Evolutionary conservation across 2,113 vertebrate species (phyloP), one percentile per base, ranked within the genome.

Genomic region (Peromyscus leucopus): DNA sequence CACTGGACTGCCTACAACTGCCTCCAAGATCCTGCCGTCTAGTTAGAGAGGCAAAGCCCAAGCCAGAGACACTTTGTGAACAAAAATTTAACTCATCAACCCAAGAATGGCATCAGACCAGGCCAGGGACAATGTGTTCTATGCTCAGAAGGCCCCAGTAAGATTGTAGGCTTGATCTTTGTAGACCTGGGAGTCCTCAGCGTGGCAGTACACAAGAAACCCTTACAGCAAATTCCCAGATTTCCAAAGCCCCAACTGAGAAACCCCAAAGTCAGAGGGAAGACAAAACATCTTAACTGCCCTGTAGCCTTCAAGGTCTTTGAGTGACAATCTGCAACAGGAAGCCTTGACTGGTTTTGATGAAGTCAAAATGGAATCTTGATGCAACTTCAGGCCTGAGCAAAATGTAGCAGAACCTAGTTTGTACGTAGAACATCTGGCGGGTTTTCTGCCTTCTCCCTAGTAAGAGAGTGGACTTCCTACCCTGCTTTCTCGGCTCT

Each of bases 391-490:
- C 74, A 89, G 63, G n/a, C 82, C 28, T 51, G 67, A 72, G 72
- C 12, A 39, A 51, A 74, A 71, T 8, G 39, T 12, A 65, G 46
- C 36, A n/a, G 15, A 86, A 26, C 1, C 1, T 22, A 13, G 2
- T 51, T 71, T 16, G 69, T 26, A 3, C 7, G 0, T 1, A 36
- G 48, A 9, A 46, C 28, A 59, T 75, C 28, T 28, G 15, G 24
- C 6, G 2, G 31, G 28, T 28, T 17, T 36, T 36, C 0, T 0
- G 0, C 3, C 0, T 19, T n/a, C 76, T 5, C 26, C 46, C 33
- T 0, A 4, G 7, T 0, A 11, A 87, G 42, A 36, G 7, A 7
- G 1, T 24, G 55, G 16, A n/a, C n/a, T 71, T 57, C 42, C 24
- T n/a, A 42, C 51, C 33, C 31, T 5, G 13, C 33, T 11, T 33